Conservation (phyloP, 2,113 vertebrate genomes). For the Mus spicilegus region DNA sequence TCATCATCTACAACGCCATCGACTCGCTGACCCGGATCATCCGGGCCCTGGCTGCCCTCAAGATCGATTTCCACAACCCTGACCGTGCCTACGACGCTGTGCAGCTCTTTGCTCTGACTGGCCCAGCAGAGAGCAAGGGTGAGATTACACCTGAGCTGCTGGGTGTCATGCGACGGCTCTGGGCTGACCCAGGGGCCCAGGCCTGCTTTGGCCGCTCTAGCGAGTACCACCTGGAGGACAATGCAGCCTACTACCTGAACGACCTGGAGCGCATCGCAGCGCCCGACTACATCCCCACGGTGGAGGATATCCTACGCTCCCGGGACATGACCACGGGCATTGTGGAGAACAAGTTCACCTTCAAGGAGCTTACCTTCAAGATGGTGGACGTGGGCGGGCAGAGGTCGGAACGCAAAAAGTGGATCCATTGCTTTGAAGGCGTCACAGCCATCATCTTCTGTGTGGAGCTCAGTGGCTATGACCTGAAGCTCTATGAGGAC, state of each 20-base stretch:
- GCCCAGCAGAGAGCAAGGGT: conserved; percentile 97
- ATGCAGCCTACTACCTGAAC: conserved; percentile 98
- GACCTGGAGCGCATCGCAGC: conserved; percentile 98
- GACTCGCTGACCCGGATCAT: conserved; percentile 99
- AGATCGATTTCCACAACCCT: conserved; percentile 98
- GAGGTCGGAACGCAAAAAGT: conserved; percentile 98
- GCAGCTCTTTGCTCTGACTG: conserved; percentile 98
- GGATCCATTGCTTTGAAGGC: conserved; percentile 99
- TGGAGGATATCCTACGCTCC: conserved; percentile 98
- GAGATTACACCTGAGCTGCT: conserved; percentile 97
- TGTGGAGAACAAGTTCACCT: conserved; percentile 99
- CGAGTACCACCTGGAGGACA: conserved; percentile 99
- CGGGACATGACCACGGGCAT: conserved; percentile 99
- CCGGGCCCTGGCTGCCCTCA: conserved; percentile 95
- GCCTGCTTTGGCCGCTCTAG: conserved; percentile 98
- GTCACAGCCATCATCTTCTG: conserved; percentile 99
- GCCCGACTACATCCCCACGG: conserved; percentile 96
- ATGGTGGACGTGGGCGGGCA: conserved; percentile 99
- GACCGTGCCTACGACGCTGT: conserved; percentile 98
- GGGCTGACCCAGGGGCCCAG: conserved; percentile 97
- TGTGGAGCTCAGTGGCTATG: conserved; percentile 99
- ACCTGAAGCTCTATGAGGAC: conserved; percentile 99
- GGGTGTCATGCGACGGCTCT: conserved; percentile 98
- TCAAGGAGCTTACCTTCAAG: conserved; percentile 99
- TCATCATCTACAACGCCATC: conserved; percentile 99